Percentiles rank a stretch among this genome's conserved stretches.
These are phyloP conservation scores for Strigamia crassipes DNA, from an alignment of 2,888 invertebrate species.

Conservation along the genomic window DNA sequence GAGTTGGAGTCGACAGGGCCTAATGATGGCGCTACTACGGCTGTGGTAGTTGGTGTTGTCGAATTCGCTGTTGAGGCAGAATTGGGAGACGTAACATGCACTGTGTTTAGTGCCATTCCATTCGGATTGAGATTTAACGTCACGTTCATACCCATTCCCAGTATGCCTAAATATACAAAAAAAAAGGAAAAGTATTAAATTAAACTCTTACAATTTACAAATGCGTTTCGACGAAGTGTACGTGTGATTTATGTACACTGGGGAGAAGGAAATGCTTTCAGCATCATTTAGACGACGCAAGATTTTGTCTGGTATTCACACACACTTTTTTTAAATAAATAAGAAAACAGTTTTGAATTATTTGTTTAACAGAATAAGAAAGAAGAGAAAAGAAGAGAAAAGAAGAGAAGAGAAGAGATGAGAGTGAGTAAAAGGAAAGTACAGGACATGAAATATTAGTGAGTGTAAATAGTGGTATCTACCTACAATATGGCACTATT, in stretches of 20 bases:
- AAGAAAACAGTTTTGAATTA: not conserved
- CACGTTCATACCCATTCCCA: conserved; percentile 65
- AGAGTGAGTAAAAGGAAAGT: not conserved
- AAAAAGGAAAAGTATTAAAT: conserved; percentile 47
- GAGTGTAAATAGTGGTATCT: conserved; percentile 18
- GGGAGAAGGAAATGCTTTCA: conserved; percentile 3
- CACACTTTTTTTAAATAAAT: not conserved
- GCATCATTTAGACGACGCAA: not conserved
- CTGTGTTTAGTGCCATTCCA: conserved; percentile 52
- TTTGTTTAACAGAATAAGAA: not conserved
- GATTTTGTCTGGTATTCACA: not conserved
- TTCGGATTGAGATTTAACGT: conserved; percentile 62
- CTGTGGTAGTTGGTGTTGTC: not conserved
- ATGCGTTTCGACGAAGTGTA: not conserved
- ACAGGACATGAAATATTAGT: not conserved
- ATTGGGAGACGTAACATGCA: conserved; percentile 41
- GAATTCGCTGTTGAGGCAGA: conserved; percentile 20
- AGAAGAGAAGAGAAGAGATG: too few species aligned
- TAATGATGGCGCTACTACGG: conserved; percentile 6
- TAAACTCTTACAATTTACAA: conserved; percentile 24
- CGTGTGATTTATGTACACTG: not conserved
- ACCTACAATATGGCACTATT: conserved; percentile 37
- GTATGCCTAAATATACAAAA: conserved; percentile 52
- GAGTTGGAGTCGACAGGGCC: conserved; percentile 15
- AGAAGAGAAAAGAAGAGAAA: not conserved